Evolutionary conservation across 2,888 invertebrate genomes (phyloP), one percentile per base, ranked within the genome.

Genomic region (Harpalus rufipes): DNA sequence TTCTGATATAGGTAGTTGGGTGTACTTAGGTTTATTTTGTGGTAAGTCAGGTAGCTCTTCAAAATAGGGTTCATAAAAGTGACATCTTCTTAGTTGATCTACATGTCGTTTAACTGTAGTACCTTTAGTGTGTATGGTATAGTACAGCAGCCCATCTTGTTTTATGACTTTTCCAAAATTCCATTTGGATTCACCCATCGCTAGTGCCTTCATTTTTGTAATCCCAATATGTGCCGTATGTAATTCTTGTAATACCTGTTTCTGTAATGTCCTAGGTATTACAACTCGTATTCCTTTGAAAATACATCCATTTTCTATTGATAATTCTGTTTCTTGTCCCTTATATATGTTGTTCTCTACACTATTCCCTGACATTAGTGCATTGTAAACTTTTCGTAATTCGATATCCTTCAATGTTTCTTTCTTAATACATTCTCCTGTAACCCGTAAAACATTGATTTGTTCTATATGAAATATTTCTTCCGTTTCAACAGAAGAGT

Each of bases 181-280:
- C 21, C 21, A 21, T 21, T 21, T 21, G 3, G 21, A 21, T 21
- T 21, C 21, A 21, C 21, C 21, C 21, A 21, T 21, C 7, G 86
- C 86, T 6, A 86, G 44, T 8, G 63, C 25, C 32, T 87, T 86
- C 84, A 86, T 86, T 58, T 83, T 85, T 16, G 85, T 85, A 1
- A 85, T 78, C 1, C 86, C 86, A 1, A 63, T 39, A 68, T 87
- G 86, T 8, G 79, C 79, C 0, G 18, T 58, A 65, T 87, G 87
- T 7, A 87, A 41, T 58, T 86, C 83, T 10, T 32, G 14, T 18
- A 87, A 58, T 14, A 87, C 74, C 14, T 6, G 0, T 18, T 4
- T 21, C 12, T 18, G 80, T 41, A 80, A 61, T n/a, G 2, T 21
- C 7, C 32, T 21, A 0, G 84, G 86, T 10, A 85, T 81, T 78